A percentile compares a stretch with the other conserved stretches of the same genome.
These are phyloP conservation scores for Allophyes oxyacanthae DNA, from an alignment of 2,888 invertebrate species.

Conservation along the genomic window DNA sequence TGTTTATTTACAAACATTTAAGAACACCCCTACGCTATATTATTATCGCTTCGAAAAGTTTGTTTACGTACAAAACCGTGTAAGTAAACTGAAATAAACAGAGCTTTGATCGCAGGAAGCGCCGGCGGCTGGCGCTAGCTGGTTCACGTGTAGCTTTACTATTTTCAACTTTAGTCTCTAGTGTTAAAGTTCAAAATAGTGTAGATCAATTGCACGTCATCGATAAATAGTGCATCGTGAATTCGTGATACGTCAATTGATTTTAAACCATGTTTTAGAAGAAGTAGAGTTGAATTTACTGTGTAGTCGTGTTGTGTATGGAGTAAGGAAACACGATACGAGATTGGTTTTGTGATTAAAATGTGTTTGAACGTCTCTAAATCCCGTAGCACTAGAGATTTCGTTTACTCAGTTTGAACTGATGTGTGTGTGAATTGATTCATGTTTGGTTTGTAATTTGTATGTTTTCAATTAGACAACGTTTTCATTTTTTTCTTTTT, in stretches of 20 bases:
- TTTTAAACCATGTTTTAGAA: background rate
- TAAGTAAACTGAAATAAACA: slow-evolving; percentile 38
- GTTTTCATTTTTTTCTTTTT: too few species aligned
- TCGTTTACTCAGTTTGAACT: slow-evolving; percentile 12
- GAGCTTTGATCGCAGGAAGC: slow-evolving; percentile 61
- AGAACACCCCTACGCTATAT: slow-evolving; percentile 10
- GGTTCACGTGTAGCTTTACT: background rate
- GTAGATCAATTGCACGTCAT: background rate
- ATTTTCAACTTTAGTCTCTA: background rate
- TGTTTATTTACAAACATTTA: too few species aligned
- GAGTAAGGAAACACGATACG: slow-evolving; percentile 58
- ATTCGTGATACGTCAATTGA: background rate
- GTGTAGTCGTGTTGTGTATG: slow-evolving; percentile 22
- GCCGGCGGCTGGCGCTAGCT: slow-evolving; percentile 20
- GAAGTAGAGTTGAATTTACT: slow-evolving; percentile 9
- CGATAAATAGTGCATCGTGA: slow-evolving; percentile 1
- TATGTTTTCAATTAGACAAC: too few species aligned
- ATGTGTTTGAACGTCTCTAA: slow-evolving; percentile 55
- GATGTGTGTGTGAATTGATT: slow-evolving; percentile 1
- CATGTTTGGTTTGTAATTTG: background rate
- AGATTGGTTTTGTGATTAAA: slow-evolving; percentile 64
- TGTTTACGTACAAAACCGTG: slow-evolving; percentile 40
- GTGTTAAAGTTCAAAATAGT: background rate
- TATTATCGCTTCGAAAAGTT: slow-evolving; percentile 31
- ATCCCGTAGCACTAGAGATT: slow-evolving; percentile 36